phyloP scores from a whole-genome alignment of 2,888 invertebrate species.

The Drosophila kambysellisi region DNA sequence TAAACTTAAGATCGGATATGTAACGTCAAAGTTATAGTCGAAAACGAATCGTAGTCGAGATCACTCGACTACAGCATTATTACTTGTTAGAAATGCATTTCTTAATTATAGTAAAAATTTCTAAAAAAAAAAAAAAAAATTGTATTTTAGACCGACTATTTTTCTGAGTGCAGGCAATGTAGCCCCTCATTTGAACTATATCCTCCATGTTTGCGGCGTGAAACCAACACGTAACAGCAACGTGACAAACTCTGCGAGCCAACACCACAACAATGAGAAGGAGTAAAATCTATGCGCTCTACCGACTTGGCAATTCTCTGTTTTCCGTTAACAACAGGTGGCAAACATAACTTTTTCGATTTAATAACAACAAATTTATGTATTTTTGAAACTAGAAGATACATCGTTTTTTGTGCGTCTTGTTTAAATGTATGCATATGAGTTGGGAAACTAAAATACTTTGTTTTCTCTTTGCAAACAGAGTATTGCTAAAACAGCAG shows the following conservation, averaged over 20 bases:
- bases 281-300: neutral
- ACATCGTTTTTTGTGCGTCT: neutral
- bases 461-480: neutral
- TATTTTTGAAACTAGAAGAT: neutral
- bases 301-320: neutral
- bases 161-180: conserved; percentile 2
- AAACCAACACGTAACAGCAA: conserved; percentile 61
- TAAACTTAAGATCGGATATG: no score
- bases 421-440: neutral
- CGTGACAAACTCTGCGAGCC: conserved; percentile 66
- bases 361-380: neutral
- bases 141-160: neutral
- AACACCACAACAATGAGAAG: conserved; percentile 9
- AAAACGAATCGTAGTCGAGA: neutral
- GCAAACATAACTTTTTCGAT: neutral
- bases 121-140: neutral
- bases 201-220: conserved; percentile 1
- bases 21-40: neutral
- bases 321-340: neutral
- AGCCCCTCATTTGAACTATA: conserved; percentile 55
- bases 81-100: neutral
- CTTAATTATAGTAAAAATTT: neutral
- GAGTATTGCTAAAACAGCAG: conserved; percentile 19
- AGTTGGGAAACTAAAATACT: neutral
- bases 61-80: neutral